Percentiles rank a stretch among this genome's conserved stretches.
These are phyloP conservation scores for Fragum sueziense DNA, from an alignment of 2,888 invertebrate species.

Conservation along the genomic window DNA sequence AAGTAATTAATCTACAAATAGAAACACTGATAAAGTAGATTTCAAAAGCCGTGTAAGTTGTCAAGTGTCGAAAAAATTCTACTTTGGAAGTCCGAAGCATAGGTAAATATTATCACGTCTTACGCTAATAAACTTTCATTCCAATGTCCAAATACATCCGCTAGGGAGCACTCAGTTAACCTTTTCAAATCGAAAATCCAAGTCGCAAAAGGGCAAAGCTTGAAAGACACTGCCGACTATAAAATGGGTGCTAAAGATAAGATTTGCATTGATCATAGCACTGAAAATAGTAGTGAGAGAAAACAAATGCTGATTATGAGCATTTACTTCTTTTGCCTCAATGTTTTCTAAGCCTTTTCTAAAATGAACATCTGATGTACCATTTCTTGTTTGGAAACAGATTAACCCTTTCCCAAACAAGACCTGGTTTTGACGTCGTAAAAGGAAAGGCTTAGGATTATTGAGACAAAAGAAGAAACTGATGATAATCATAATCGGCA, in stretches of 20 bases:
- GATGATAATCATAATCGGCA: too few species aligned
- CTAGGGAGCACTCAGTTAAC: background rate
- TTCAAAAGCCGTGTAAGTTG: constrained; percentile 33
- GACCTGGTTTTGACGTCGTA: too few species aligned
- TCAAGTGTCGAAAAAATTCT: constrained; percentile 38
- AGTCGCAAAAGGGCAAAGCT: too few species aligned
- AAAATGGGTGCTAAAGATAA: background rate
- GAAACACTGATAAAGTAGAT: constrained; percentile 1
- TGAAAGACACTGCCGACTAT: background rate
- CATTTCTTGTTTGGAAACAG: too few species aligned
- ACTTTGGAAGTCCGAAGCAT: background rate
- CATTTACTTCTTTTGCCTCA: too few species aligned
- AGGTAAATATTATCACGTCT: constrained; percentile 21
- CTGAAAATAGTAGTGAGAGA: background rate
- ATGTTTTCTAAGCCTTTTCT: too few species aligned
- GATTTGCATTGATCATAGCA: background rate
- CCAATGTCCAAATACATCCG: background rate
- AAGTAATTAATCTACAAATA: background rate
- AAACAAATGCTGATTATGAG: background rate
- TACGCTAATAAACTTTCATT: constrained; percentile 11
- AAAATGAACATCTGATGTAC: too few species aligned
- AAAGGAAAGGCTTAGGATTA: too few species aligned
- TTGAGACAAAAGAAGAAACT: too few species aligned
- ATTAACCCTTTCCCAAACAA: too few species aligned
- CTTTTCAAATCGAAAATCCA: too few species aligned